phyloP scores from a whole-genome alignment of 1,140 invertebrate species.

The Drosophila arizonae region DNA sequence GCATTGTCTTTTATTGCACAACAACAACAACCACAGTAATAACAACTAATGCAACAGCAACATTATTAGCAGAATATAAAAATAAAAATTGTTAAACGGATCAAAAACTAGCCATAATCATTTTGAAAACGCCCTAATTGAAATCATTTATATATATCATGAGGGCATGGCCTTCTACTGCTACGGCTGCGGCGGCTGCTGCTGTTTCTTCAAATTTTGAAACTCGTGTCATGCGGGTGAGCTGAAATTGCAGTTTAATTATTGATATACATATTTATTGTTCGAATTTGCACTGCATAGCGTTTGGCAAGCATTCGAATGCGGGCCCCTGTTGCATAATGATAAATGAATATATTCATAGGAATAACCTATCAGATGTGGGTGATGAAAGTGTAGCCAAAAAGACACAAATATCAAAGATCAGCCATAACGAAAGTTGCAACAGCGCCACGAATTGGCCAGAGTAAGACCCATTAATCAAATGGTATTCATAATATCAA shows the following conservation, averaged over 20 bases:
- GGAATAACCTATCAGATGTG: constrained; percentile 36
- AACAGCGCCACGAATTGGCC: constrained; percentile 11
- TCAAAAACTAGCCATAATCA: constrained; percentile 73
- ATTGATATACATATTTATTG: constrained; percentile 47
- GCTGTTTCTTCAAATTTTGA: constrained; percentile 6
- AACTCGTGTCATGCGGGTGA: constrained; percentile 30
- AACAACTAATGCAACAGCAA: constrained; percentile 11
- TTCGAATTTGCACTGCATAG: constrained; percentile 13
- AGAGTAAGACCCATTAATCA: constrained; percentile 53
- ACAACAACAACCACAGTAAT: constrained; percentile 18
- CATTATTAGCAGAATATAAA: constrained; percentile 62
- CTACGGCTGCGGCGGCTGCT: not conserved
- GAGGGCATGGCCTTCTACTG: constrained; percentile 33
- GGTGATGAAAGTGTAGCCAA: constrained; percentile 58
- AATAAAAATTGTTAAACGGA: constrained; percentile 63
- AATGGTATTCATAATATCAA: constrained; percentile 23
- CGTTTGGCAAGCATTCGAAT: constrained; percentile 26
- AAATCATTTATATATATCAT: constrained; percentile 71
- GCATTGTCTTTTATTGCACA: constrained; percentile 75
- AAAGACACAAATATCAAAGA: constrained; percentile 31
- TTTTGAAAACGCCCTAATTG: constrained; percentile 78
- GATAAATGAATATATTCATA: constrained; percentile 29
- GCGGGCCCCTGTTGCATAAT: constrained; percentile 54
- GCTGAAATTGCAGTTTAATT: constrained; percentile 61
- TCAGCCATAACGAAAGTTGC: constrained; percentile 28